These are phyloP conservation scores for Peromyscus polionotus DNA, from an alignment of 2,113 vertebrate genomes.

Conservation along the genomic window DNA sequence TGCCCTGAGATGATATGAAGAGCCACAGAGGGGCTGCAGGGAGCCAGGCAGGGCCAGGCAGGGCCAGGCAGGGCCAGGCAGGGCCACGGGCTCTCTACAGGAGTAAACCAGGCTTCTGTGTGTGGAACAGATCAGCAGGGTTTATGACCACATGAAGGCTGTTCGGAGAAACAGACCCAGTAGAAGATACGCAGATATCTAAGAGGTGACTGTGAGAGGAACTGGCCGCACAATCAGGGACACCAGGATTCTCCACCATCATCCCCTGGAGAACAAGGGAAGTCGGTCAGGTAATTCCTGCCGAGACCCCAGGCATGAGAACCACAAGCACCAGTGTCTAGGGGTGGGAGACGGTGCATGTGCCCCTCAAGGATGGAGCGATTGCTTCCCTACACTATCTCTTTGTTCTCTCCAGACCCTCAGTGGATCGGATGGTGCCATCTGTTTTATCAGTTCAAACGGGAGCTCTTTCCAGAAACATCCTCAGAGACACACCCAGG, in stretches of 20 bases:
- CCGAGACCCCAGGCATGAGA: neutral
- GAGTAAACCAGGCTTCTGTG: neutral
- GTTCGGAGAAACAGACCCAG: neutral
- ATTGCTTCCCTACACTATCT: neutral
- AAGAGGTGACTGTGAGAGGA: neutral
- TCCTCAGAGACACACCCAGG: neutral
- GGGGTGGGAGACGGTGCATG: neutral
- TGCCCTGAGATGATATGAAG: neutral
- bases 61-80: neutral
- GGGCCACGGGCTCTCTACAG: neutral
- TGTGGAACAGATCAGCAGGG: rapidly evolving
- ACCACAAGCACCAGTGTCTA: neutral
- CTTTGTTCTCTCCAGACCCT: neutral
- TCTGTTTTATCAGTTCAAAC: neutral
- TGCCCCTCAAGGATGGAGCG: neutral
- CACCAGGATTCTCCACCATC: neutral
- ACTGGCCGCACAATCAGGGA: neutral
- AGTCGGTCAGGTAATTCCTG: neutral
- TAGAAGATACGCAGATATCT: neutral
- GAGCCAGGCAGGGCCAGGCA: neutral
- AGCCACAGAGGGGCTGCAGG: rapidly evolving
- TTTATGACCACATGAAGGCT: neutral
- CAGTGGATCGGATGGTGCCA: neutral
- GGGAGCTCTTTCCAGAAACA: neutral
- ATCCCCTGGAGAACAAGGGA: neutral